phyloP scores from a whole-genome alignment of 2,888 invertebrate genomes.

The Nymphalis urticae region DNA sequence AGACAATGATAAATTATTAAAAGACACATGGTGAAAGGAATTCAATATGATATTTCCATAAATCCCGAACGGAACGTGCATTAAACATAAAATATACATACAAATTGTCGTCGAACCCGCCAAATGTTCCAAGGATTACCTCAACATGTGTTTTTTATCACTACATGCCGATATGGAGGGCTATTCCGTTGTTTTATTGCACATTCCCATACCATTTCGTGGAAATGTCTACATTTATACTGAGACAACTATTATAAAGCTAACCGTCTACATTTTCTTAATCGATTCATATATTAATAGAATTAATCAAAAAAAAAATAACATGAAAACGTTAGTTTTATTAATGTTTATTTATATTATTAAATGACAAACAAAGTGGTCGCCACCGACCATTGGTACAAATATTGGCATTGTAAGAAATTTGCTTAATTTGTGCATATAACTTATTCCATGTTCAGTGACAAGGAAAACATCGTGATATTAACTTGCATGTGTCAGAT shows the following conservation, averaged over 20 bases:
- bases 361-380: too few species aligned
- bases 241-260: not conserved
- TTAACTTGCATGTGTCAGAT: too few species aligned
- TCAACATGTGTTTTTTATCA: conserved; percentile 43
- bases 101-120: conserved; percentile 29
- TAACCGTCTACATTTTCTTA: not conserved
- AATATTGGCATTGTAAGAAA: too few species aligned
- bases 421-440: too few species aligned
- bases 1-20: not conserved
- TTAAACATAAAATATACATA: conserved; percentile 37
- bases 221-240: conserved; percentile 27
- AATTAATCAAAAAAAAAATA: too few species aligned
- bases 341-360: too few species aligned
- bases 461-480: too few species aligned
- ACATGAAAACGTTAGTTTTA: too few species aligned
- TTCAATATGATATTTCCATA: conserved; percentile 21
- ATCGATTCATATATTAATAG: not conserved
- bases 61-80: conserved; percentile 19
- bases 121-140: conserved; percentile 43
- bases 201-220: conserved; percentile 15
- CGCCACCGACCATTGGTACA: too few species aligned
- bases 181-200: conserved; percentile 37
- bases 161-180: conserved; percentile 37
- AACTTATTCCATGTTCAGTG: too few species aligned
- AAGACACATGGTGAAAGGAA: conserved; percentile 6